phyloP scores from a whole-genome alignment of 1,140 invertebrate species.

The Cepaea nemoralis region DNA sequence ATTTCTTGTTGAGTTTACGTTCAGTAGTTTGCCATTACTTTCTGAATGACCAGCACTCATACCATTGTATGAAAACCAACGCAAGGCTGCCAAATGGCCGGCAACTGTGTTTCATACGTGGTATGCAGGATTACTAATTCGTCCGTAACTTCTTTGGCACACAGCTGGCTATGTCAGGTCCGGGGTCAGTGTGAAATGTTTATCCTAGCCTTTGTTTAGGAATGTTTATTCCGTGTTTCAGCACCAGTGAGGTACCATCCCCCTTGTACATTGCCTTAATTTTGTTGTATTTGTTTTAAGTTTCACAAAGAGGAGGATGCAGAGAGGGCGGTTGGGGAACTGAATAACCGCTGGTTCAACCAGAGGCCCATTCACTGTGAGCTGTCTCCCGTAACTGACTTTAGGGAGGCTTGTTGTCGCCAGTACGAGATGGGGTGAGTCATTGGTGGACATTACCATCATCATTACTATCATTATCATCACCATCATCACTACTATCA shows the following conservation, averaged over 20 bases:
- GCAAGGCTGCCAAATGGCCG: no score
- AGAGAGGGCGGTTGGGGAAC: slow-evolving; percentile 93
- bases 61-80: no score
- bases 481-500: no score
- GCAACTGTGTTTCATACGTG: no score
- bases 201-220: neutral
- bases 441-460: neutral
- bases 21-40: no score
- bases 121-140: no score
- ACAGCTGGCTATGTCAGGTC: no score
- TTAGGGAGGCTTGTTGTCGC: slow-evolving; percentile 97
- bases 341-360: slow-evolving; percentile 99
- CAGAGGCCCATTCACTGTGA: slow-evolving; percentile 98
- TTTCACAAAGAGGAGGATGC: slow-evolving; percentile 88
- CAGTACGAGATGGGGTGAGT: slow-evolving; percentile 97
- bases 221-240: neutral
- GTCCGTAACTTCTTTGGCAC: no score
- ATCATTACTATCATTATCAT: no score
- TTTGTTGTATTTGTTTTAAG: slow-evolving; percentile 2
- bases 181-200: no score
- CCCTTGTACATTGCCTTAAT: neutral
- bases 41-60: no score
- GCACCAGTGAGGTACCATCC: neutral
- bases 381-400: slow-evolving; percentile 97
- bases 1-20: no score